Evolutionary conservation across 2,113 vertebrate species (phyloP).

Genomic region (Lycaon pictus): DNA sequence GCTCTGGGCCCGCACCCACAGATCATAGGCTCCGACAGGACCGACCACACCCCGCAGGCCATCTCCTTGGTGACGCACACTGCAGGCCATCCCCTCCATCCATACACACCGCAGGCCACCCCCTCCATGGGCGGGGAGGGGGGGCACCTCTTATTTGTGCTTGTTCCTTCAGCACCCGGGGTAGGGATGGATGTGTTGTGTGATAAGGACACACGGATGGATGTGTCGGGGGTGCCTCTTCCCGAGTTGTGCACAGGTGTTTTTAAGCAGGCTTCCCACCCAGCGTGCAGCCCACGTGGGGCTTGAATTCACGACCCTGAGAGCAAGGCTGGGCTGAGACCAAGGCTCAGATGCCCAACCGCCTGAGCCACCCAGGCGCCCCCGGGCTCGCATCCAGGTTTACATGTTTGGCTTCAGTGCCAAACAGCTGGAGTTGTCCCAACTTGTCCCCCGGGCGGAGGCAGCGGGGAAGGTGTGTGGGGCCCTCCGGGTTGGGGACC

Average conservation of each 20-base stretch:
- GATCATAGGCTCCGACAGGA: no score
- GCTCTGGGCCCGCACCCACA: not conserved
- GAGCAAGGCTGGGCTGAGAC: not conserved
- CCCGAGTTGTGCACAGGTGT: not conserved
- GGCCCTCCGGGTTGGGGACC: not conserved
- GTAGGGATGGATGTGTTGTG: no score
- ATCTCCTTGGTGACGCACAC: no score
- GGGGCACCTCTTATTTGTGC: no score
- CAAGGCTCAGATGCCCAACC: fast-evolving
- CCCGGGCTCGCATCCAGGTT: not conserved
- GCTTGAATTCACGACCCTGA: not conserved
- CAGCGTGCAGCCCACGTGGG: not conserved
- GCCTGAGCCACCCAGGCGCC: not conserved
- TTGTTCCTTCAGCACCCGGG: not conserved
- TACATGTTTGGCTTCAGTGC: not conserved
- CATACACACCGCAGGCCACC: not conserved
- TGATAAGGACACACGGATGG: fast-evolving
- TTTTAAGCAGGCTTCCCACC: not conserved
- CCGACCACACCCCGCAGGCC: not conserved
- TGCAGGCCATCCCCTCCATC: not conserved
- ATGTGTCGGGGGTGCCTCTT: not conserved
- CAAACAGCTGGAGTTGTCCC: not conserved
- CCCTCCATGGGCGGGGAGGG: no score
- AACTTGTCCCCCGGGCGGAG: not conserved
- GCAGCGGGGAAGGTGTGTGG: not conserved